A percentile compares a stretch with the other conserved stretches of the same genome.
Conservation (phyloP, 2,888 invertebrate species). For the Alentia gelatinosa region DNA sequence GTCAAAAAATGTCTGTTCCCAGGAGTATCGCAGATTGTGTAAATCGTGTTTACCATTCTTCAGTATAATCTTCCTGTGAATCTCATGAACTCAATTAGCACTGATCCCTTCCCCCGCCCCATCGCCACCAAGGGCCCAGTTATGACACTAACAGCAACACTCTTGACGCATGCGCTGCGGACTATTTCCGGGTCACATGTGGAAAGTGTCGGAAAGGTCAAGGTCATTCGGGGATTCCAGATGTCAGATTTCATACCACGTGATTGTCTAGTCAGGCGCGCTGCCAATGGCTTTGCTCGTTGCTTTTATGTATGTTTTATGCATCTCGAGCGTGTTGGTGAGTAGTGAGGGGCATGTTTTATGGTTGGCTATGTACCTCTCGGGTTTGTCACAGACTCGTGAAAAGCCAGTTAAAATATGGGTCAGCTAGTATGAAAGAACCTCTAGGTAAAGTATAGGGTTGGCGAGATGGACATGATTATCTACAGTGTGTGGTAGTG, state of each 20-base stretch:
- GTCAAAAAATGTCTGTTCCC: no score
- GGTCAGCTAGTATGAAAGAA: no score
- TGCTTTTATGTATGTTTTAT: background rate
- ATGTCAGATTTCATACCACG: background rate
- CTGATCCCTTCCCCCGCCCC: background rate
- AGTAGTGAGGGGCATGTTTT: background rate
- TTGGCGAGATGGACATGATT: no score
- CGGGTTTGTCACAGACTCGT: no score
- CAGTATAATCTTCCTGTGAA: no score
- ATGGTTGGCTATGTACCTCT: no score
- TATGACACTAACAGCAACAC: background rate
- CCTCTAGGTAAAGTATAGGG: no score
- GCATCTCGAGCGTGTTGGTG: background rate
- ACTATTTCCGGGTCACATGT: constrained; percentile 31
- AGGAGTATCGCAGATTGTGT: no score
- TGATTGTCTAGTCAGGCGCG: background rate
- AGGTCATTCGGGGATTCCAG: background rate
- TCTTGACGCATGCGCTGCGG: background rate
- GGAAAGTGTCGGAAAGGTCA: background rate
- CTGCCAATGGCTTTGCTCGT: background rate
- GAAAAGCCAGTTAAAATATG: no score
- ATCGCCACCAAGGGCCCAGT: background rate
- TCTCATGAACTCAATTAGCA: background rate
- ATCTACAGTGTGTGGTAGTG: no score
- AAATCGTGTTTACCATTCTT: constrained; percentile 1